Evolutionary conservation across 2,113 vertebrate genomes (phyloP).

Genomic region (Albula goreensis): DNA sequence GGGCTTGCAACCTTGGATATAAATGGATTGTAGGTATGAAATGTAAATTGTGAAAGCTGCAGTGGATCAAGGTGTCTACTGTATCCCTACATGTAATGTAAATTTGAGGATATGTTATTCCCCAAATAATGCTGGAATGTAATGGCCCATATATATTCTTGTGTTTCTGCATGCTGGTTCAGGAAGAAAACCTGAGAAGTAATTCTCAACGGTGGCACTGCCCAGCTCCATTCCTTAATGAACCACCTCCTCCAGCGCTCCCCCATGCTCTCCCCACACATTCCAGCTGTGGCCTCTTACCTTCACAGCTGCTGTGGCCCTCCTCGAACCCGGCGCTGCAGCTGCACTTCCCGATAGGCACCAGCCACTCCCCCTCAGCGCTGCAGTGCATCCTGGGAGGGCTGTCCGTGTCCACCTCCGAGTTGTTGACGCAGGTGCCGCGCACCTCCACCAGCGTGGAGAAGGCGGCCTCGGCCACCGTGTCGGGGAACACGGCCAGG

Average conservation of each 20-base stretch:
- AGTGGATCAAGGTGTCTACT: too few relatives aligned
- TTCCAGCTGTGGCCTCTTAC: conserved; percentile 64
- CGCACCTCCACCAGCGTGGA: conserved; percentile 91
- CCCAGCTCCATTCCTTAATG: neutral
- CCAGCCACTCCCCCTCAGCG: conserved; percentile 93
- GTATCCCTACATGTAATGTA: too few relatives aligned
- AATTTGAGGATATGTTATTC: too few relatives aligned
- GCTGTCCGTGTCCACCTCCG: conserved; percentile 82
- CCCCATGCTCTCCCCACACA: neutral
- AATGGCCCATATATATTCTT: neutral
- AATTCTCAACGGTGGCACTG: neutral
- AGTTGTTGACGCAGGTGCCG: conserved; percentile 86
- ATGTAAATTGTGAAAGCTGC: too few relatives aligned
- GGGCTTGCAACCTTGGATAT: too few relatives aligned
- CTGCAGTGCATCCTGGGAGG: conserved; percentile 97
- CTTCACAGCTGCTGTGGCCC: conserved; percentile 88
- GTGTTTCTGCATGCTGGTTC: neutral
- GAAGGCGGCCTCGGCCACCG: conserved; percentile 86
- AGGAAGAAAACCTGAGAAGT: neutral
- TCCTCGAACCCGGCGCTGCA: conserved; percentile 94
- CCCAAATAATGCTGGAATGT: neutral
- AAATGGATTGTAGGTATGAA: too few relatives aligned
- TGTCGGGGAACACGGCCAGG: conserved; percentile 88
- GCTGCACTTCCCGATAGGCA: conserved; percentile 90
- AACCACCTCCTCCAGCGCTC: neutral